Evolutionary conservation across 2,888 invertebrate species (phyloP), one percentile per base, ranked within the genome.

Genomic region (Netelia inedita): DNA sequence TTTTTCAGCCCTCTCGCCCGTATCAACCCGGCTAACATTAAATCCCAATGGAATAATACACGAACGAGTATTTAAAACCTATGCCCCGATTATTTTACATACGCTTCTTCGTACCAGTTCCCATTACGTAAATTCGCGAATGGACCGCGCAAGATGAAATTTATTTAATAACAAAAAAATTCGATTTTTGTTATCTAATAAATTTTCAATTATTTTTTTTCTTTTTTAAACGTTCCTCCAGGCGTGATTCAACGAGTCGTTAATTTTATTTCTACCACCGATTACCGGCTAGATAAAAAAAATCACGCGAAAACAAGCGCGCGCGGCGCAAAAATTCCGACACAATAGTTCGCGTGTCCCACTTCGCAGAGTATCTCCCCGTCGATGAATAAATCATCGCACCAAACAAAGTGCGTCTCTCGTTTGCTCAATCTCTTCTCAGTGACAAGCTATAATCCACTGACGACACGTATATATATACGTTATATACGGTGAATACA

Each of bases 21-120:
- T 90, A 92, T 92, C 91, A 92, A 91, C 10, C 91, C 89, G 89
- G 89, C 35, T 35, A 89, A 88, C 91, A 91, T 91, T 91, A 90
- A 92, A 92, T 91, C 89, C 63, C 84, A 65, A 78, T 78, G 84
- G 84, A 81, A 81, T 84, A 80, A 80, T 80, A 66, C 71, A 57
- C 72, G 35, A 57, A 83, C 59, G 73, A 78, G 80, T 73, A 73
- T 65, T 75, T 63, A 63, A 57, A 75, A 69, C 69, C 61, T 50
- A 53, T 66, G 55, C 23, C 55, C 35, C 68, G 41, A 55, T 43
- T 59, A 53, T 61, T 61, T 61, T n/a, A 50, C 74, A 53, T 74
- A 63, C 41, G 65, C 6, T 57, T 57, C 8, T 35, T 35, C 53
- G n/a, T 28, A 61, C 11, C 28, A 14, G 61, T 61, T 28, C 61